A percentile compares a stretch with the other conserved stretches of the same genome.
Conservation (phyloP, 2,113 vertebrate species). For the Aspiorhynchus laticeps region DNA sequence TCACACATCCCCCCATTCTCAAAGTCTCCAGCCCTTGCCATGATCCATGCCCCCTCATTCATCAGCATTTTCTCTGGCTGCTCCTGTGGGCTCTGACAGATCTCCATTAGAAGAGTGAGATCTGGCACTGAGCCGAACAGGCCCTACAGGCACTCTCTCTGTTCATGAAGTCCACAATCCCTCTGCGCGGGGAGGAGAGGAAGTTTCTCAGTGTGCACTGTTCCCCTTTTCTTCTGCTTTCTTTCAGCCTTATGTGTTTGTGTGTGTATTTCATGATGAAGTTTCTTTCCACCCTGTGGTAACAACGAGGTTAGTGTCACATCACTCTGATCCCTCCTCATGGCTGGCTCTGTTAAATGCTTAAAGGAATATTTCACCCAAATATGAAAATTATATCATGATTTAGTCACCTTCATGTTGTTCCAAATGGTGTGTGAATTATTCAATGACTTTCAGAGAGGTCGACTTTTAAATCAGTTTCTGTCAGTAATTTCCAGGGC, state of each 20-base stretch:
- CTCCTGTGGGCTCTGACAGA: slow-evolving; percentile 33
- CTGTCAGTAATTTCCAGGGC: neutral
- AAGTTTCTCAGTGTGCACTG: neutral
- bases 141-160: slow-evolving; percentile 21
- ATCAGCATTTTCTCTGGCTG: slow-evolving; percentile 23
- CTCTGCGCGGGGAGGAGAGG: neutral
- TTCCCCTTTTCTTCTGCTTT: slow-evolving; percentile 12
- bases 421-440: neutral
- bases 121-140: neutral
- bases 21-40: neutral
- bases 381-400: neutral
- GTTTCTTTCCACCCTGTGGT: neutral
- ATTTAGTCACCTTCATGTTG: neutral
- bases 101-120: slow-evolving; percentile 31
- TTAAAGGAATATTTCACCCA: slow-evolving; percentile 1
- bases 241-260: neutral
- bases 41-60: slow-evolving; percentile 19
- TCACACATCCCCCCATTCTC: slow-evolving; percentile 24
- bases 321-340: neutral
- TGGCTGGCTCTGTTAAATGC: neutral
- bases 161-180: neutral
- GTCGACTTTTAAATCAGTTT: slow-evolving; percentile 6
- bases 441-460: neutral
- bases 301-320: neutral
- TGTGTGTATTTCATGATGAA: neutral